Conservation (phyloP, 2,797 vertebrate genomes). For the Tragopan temminckii region DNA sequence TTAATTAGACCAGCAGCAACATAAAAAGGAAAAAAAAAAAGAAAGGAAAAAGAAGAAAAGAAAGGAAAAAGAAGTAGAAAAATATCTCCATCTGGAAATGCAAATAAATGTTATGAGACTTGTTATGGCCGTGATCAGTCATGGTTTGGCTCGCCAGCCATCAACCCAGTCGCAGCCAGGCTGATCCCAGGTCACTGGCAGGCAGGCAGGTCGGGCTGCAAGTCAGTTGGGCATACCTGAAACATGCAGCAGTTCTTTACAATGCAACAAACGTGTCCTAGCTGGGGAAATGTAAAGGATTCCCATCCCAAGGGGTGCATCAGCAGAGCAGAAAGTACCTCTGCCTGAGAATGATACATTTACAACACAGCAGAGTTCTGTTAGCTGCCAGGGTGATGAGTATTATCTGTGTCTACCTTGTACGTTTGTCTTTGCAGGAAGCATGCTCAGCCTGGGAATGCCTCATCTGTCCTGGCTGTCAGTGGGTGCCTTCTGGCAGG, state of each 20-base stretch:
- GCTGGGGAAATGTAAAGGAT: neutral
- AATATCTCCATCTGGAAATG: constrained; percentile 19
- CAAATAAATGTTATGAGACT: neutral
- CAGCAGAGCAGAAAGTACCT: neutral
- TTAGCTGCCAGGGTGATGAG: neutral
- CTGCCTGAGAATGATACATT: neutral
- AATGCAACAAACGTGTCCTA: neutral
- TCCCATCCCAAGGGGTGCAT: neutral
- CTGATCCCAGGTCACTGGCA: neutral
- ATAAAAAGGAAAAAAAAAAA: neutral
- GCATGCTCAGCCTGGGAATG: neutral
- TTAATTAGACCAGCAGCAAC: constrained; percentile 57
- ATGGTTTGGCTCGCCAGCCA: neutral
- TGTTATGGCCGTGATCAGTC: neutral
- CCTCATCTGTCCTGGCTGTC: neutral
- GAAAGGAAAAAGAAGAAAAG: neutral
- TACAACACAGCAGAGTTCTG: neutral
- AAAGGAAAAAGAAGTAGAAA: neutral
- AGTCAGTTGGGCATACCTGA: neutral
- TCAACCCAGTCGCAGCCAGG: neutral
- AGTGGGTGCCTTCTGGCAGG: neutral
- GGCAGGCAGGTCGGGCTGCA: neutral
- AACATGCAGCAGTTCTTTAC: neutral
- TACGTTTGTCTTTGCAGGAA: neutral
- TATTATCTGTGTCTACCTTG: neutral